Evolutionary conservation across 2,797 vertebrate species (phyloP), one percentile per base, ranked within the genome.

Genomic region (Podarcis lilfordi): DNA sequence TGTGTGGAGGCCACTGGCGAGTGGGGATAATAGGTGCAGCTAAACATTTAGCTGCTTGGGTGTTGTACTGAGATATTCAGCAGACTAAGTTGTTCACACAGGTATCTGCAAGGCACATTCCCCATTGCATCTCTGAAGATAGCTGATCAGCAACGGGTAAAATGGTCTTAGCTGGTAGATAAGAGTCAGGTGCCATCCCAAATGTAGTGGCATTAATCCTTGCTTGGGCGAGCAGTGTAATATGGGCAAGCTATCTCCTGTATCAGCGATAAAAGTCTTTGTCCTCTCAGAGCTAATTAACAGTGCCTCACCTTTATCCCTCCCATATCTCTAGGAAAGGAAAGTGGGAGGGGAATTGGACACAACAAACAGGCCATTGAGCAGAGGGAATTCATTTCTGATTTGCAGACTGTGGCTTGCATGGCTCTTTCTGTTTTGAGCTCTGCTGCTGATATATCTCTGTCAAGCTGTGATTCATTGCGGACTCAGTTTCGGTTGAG

Each of bases 391-490:
- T 85, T 88, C 82, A 78, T 40, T 21, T 74, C 17, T 84, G 85
- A 80, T 86, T 75, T 87, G 59, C n/a, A 88, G 71, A 61, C 64
- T 45, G 8, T 35, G 45, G 23, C 17, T n/a, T n/a, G 25, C 6
- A 21, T 4, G 3, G 45, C 50, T 71, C 17, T 85, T 64, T 76
- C 61, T 90, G 45, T 85, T 77, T 78, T 37, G 71, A 90, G 50
- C 43, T 77, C 72, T 90, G 79, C 7, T 72, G 19, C 72, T 88
- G 86, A 85, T 82, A 59, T 77, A 71, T 78, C 72, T 88, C 89
- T 90, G 86, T 88, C 86, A 72, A 71, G 72, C 45, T 40, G 8
- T 90, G 79, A 90, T 85, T 88, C 72, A 88, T 85, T 90, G 64
- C 78, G 45, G 35, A 10, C 72, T 88, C 71, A 29, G 64, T 77